Evolutionary conservation across 2,113 vertebrate species (phyloP).

Genomic region (Aegotheles bennettii): DNA sequence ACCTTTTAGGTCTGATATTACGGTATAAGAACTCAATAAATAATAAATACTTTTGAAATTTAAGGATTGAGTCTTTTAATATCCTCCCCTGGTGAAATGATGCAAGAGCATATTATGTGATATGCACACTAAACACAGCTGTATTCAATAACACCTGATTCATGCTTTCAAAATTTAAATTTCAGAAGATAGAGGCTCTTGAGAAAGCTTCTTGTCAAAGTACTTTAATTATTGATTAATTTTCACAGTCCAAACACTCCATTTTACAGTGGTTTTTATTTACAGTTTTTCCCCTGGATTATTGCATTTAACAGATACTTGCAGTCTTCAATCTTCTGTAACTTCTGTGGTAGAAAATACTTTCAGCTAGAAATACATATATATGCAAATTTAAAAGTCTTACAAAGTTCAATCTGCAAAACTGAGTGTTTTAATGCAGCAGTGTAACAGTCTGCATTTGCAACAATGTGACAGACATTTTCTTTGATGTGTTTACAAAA

Average conservation of each 20-base stretch:
- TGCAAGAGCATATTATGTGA: not conserved
- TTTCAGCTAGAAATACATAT: not conserved
- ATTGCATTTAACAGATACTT: not conserved
- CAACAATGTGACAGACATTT: not conserved
- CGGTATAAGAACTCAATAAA: not conserved
- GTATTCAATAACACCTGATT: not conserved
- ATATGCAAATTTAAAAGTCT: not conserved
- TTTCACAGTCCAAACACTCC: not conserved
- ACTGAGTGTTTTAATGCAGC: not conserved
- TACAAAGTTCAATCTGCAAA: not conserved
- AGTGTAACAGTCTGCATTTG: not conserved
- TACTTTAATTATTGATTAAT: constrained; percentile 20
- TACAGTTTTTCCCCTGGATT: not conserved
- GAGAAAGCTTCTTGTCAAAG: not conserved
- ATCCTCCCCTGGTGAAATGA: not conserved
- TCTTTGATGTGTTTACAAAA: not conserved
- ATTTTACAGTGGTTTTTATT: not conserved
- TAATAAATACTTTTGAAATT: not conserved
- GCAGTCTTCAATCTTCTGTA: not conserved
- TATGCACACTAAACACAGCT: not conserved
- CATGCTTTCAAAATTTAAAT: not conserved
- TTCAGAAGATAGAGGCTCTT: not conserved
- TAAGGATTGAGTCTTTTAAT: not conserved
- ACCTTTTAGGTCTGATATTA: not conserved
- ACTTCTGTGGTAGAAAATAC: not conserved